Percentiles rank a stretch among this genome's conserved stretches.
These are phyloP conservation scores for Silvanus unidentatus DNA, from an alignment of 2,888 invertebrate genomes.

Conservation along the genomic window DNA sequence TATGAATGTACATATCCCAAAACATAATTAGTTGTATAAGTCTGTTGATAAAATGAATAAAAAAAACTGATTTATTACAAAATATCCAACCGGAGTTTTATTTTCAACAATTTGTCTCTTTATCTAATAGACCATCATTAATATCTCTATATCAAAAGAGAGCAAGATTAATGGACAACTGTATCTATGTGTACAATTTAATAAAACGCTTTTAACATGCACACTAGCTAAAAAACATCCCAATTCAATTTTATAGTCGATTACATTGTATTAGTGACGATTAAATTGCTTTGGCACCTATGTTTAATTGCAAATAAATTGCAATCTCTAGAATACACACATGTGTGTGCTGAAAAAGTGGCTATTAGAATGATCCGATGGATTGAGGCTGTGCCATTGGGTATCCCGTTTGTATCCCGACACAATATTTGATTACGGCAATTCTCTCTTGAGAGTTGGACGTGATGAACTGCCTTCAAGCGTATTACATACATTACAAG, in stretches of 20 bases:
- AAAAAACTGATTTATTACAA: slow-evolving; percentile 11
- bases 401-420: not conserved
- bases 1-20: slow-evolving; percentile 32
- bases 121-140: not conserved
- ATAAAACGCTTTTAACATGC: too few species aligned
- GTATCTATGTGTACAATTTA: not conserved
- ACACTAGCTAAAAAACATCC: too few species aligned
- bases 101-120: not conserved
- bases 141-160: slow-evolving; percentile 6
- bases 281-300: too few species aligned
- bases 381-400: too few species aligned
- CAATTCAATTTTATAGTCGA: too few species aligned
- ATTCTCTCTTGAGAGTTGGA: slow-evolving; percentile 11
- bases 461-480: slow-evolving; percentile 17
- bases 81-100: slow-evolving; percentile 9
- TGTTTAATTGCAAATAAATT: too few species aligned
- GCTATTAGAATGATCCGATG: too few species aligned
- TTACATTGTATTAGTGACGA: too few species aligned
- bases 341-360: too few species aligned
- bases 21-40: slow-evolving; percentile 19
- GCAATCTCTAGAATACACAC: too few species aligned
- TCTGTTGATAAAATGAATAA: slow-evolving; percentile 18
- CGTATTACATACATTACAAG: slow-evolving; percentile 19
- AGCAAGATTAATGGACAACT: not conserved
- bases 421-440: slow-evolving; percentile 16